Evolutionary conservation across 2,888 invertebrate species (phyloP).

Genomic region (Sipha maydis): DNA sequence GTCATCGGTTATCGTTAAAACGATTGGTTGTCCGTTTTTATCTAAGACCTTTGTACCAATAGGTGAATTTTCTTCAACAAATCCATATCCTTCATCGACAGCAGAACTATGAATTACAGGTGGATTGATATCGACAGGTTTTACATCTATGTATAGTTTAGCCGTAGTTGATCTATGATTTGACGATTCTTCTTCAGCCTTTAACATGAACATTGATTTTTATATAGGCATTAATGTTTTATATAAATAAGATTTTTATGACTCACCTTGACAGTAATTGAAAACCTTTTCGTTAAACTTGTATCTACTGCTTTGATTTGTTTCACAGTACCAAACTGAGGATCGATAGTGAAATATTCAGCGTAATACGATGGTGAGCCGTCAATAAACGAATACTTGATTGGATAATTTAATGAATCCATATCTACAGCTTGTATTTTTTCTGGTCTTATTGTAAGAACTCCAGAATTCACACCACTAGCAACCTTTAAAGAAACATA

Average conservation of each 20-base stretch:
- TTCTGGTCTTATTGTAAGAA: constrained; percentile 84
- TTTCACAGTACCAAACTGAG: constrained; percentile 81
- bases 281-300: constrained; percentile 80
- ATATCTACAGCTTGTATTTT: constrained; percentile 91
- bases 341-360: constrained; percentile 86
- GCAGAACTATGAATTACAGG: constrained; percentile 80
- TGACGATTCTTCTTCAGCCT: constrained; percentile 86
- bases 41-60: constrained; percentile 85
- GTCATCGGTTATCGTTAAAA: constrained; percentile 81
- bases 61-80: constrained; percentile 86
- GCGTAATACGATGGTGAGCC: constrained; percentile 82
- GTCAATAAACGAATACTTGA: constrained; percentile 83
- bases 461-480: constrained; percentile 84
- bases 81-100: constrained; percentile 73
- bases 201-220: constrained; percentile 63
- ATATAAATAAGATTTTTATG: neutral
- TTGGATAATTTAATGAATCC: constrained; percentile 86
- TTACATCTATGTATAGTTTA: constrained; percentile 82
- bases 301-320: constrained; percentile 84
- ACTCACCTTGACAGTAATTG: constrained; percentile 80
- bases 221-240: neutral
- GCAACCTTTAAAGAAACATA: constrained; percentile 72
- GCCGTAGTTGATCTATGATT: constrained; percentile 84
- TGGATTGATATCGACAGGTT: constrained; percentile 87
- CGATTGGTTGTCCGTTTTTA: constrained; percentile 74